phyloP scores from a whole-genome alignment of 2,888 invertebrate species.

The Dexiosoma caninum region DNA sequence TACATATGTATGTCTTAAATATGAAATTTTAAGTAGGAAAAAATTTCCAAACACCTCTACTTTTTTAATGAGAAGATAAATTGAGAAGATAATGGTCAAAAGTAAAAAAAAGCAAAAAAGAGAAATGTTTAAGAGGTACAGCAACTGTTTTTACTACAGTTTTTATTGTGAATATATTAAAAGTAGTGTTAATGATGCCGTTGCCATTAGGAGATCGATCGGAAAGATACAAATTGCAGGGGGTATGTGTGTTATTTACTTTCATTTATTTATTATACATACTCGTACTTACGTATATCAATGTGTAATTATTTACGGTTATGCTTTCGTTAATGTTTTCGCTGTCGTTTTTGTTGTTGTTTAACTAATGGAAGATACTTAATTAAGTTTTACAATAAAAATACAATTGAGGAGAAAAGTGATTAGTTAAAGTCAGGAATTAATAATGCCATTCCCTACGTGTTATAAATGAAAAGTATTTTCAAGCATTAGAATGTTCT shows the following conservation, averaged over 20 bases:
- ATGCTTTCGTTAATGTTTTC: constrained; percentile 2
- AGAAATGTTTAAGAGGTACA: constrained; percentile 11
- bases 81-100: no score
- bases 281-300: background rate
- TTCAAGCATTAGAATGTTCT: no score
- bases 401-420: constrained; percentile 21
- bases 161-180: background rate
- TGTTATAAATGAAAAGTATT: no score
- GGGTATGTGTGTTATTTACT: background rate
- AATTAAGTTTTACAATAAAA: constrained; percentile 29
- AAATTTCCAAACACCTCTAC: no score
- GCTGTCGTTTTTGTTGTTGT: background rate
- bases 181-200: constrained; percentile 11
- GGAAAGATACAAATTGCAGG: background rate
- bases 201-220: constrained; percentile 26
- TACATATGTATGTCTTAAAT: no score
- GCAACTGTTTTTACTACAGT: constrained; percentile 19
- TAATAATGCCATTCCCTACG: no score
- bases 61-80: no score
- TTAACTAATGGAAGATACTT: constrained; percentile 26
- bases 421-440: background rate
- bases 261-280: background rate
- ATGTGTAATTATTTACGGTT: constrained; percentile 30
- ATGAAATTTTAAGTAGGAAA: no score
- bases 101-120: no score